phyloP scores from a whole-genome alignment of 2,797 vertebrate genomes.

The Sebastolobus altivelis region DNA sequence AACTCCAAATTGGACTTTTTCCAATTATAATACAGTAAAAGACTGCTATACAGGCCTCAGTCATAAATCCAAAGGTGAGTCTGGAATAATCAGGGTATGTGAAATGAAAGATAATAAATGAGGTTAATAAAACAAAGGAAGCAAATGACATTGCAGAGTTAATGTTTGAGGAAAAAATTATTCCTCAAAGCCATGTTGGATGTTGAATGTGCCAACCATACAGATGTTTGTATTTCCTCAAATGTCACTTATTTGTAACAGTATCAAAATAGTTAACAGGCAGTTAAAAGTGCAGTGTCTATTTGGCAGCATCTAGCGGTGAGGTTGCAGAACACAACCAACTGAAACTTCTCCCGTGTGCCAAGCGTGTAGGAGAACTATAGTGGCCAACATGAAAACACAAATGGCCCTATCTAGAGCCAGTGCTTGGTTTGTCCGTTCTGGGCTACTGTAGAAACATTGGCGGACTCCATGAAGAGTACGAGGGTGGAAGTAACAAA shows the following conservation, averaged over 20 bases:
- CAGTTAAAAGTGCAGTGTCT: background rate
- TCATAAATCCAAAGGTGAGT: slow-evolving; percentile 18
- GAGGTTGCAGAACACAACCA: too few relatives aligned
- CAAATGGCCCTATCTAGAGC: too few relatives aligned
- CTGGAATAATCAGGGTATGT: background rate
- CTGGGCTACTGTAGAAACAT: too few relatives aligned
- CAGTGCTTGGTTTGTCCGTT: too few relatives aligned
- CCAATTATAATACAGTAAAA: background rate
- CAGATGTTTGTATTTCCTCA: background rate
- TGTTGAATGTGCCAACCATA: background rate
- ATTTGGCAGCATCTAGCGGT: too few relatives aligned
- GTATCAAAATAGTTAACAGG: background rate
- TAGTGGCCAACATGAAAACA: too few relatives aligned
- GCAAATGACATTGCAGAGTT: background rate
- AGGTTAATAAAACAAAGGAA: slow-evolving; percentile 15
- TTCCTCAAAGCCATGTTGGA: background rate
- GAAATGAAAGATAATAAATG: slow-evolving; percentile 15
- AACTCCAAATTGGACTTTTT: slow-evolving; percentile 14
- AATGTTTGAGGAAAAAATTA: background rate
- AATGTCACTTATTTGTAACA: background rate
- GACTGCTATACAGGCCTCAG: background rate
- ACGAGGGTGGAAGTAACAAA: too few relatives aligned
- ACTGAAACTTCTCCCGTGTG: too few relatives aligned
- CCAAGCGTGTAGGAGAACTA: too few relatives aligned
- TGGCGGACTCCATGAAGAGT: too few relatives aligned